A percentile compares a stretch with the other conserved stretches of the same genome.
Evolutionary conservation across 2,113 vertebrate genomes (phyloP).

Genomic region (Oncorhynchus mykiss): DNA sequence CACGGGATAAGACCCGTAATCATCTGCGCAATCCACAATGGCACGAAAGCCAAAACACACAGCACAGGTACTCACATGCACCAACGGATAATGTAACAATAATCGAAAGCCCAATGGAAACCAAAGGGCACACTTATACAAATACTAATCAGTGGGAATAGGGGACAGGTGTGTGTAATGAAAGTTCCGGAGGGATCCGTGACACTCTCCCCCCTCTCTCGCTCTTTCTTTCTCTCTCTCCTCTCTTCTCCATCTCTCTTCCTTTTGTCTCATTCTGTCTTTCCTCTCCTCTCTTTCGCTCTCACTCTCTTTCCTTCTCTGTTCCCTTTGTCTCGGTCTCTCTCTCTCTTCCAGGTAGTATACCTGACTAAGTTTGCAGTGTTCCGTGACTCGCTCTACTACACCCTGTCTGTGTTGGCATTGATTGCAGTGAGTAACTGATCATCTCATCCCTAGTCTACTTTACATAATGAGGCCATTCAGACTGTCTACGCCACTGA

Average conservation of each 20-base stretch:
- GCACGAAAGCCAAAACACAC: too few relatives aligned
- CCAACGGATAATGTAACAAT: too few relatives aligned
- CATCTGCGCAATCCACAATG: too few relatives aligned
- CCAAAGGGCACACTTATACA: too few relatives aligned
- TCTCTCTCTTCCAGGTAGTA: constrained; percentile 78
- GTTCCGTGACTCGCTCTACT: constrained; percentile 86
- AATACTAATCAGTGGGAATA: too few relatives aligned
- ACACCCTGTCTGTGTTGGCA: constrained; percentile 81
- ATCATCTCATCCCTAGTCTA: background rate
- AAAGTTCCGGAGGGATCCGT: too few relatives aligned
- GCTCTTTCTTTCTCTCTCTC: background rate
- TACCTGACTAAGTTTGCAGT: constrained; percentile 83
- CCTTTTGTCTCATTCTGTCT: background rate
- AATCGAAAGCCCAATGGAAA: too few relatives aligned
- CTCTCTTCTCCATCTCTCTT: background rate
- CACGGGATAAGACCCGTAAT: too few relatives aligned
- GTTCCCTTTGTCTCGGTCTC: background rate
- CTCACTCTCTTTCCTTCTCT: background rate
- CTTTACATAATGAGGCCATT: background rate
- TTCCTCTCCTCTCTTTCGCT: background rate
- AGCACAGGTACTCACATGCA: too few relatives aligned
- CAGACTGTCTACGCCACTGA: too few relatives aligned
- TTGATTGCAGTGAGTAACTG: constrained; percentile 82
- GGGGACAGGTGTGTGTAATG: too few relatives aligned
- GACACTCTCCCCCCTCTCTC: background rate